Evolutionary conservation across 2,113 vertebrate genomes (phyloP).

Genomic region (Bubo scandiacus): DNA sequence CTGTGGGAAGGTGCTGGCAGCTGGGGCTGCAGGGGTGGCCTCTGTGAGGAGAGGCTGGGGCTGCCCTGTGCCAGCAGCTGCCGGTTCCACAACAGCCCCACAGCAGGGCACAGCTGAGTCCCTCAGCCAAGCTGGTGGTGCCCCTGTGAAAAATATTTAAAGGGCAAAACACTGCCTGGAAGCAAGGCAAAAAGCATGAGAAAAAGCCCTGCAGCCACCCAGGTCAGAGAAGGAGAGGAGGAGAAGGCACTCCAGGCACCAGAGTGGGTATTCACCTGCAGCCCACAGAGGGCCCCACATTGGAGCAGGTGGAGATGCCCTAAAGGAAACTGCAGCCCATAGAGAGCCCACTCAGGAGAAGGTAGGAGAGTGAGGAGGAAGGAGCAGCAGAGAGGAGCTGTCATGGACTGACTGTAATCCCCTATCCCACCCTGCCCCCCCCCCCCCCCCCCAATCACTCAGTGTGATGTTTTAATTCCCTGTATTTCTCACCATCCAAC

Average conservation of each 20-base stretch:
- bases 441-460: not conserved
- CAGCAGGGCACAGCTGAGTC: not conserved
- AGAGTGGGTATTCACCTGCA: not conserved
- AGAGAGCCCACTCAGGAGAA: not conserved
- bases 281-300: rapidly evolving
- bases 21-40: rapidly evolving
- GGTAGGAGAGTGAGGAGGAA: not conserved
- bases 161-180: not conserved
- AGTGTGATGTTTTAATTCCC: not conserved
- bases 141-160: not conserved
- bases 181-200: not conserved
- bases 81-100: not conserved
- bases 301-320: too few species aligned
- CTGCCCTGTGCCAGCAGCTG: not conserved
- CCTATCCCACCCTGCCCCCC: too few species aligned
- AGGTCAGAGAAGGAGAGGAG: not conserved
- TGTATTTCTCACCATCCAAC: not conserved
- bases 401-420: not conserved
- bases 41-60: too few species aligned
- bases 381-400: not conserved
- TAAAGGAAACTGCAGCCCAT: not conserved
- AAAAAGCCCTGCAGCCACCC: not conserved
- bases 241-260: not conserved
- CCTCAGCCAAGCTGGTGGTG: too few species aligned
- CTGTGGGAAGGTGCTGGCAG: not conserved